A percentile compares a stretch with the other conserved stretches of the same genome.
Evolutionary conservation across 30 jellyfish, hydroid and myxozoan species (phyloP).

Genomic region (Pseudorhiza aurosa): DNA sequence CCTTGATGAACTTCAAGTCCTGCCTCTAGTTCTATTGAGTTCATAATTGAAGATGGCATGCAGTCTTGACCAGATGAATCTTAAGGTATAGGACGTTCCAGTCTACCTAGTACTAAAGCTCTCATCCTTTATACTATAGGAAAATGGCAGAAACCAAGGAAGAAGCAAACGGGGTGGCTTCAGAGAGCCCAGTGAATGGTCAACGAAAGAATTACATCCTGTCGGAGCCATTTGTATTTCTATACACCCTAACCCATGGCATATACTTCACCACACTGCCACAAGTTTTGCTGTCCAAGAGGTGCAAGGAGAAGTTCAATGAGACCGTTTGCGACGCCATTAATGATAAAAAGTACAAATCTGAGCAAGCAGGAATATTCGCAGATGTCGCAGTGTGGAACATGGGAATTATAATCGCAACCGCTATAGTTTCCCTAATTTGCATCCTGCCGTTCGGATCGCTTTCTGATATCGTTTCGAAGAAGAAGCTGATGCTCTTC

Average conservation of each 20-base stretch:
- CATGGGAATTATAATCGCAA: neutral
- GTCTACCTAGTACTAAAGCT: too few relatives aligned
- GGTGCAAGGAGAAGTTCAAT: neutral
- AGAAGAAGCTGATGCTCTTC: conserved; percentile 1
- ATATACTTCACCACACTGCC: neutral
- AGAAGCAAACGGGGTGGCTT: too few relatives aligned
- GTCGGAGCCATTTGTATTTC: conserved; percentile 12
- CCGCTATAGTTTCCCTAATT: neutral
- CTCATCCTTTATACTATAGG: too few relatives aligned
- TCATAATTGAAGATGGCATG: too few relatives aligned
- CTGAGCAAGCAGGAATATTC: neutral
- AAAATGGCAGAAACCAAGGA: too few relatives aligned
- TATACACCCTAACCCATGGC: neutral
- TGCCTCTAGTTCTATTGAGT: too few relatives aligned
- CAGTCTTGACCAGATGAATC: too few relatives aligned
- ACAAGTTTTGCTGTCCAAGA: neutral
- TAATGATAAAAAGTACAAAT: neutral
- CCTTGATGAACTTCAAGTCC: too few relatives aligned
- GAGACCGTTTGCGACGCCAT: neutral
- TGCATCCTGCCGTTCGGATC: conserved; percentile 36
- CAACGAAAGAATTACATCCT: neutral
- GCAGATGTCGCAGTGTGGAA: conserved; percentile 23
- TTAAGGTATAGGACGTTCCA: too few relatives aligned
- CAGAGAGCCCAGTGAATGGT: too few relatives aligned
- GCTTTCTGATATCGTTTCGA: conserved; percentile 9